Percentiles rank a stretch among this genome's conserved stretches.
These are phyloP conservation scores for Cydia amplana DNA, from an alignment of 1,140 invertebrate genomes.

Conservation along the genomic window DNA sequence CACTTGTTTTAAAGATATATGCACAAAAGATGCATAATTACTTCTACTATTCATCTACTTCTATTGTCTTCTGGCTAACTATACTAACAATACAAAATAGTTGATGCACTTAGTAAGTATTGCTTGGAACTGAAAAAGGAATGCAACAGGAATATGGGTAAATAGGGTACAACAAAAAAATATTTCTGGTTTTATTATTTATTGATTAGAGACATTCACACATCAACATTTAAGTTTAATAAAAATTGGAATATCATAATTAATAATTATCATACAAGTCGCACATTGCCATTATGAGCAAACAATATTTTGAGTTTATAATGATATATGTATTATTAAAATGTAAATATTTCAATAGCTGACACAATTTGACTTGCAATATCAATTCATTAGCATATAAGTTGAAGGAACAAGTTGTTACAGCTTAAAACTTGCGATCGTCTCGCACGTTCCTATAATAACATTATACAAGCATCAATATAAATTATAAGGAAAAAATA, in stretches of 20 bases:
- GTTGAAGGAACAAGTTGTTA: slow-evolving; percentile 8
- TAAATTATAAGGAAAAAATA: slow-evolving; percentile 23
- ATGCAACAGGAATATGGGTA: slow-evolving; percentile 15
- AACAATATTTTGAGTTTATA: slow-evolving; percentile 37
- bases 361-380: slow-evolving; percentile 18
- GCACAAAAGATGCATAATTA: too few relatives aligned
- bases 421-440: neutral
- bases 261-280: slow-evolving; percentile 55
- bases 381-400: slow-evolving; percentile 26
- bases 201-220: slow-evolving; percentile 81
- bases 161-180: slow-evolving; percentile 41
- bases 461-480: slow-evolving; percentile 24
- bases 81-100: too few relatives aligned
- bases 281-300: slow-evolving; percentile 48
- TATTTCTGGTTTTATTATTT: slow-evolving; percentile 68
- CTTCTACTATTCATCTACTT: too few relatives aligned
- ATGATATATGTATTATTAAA: slow-evolving; percentile 32
- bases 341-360: slow-evolving; percentile 31
- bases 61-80: too few relatives aligned
- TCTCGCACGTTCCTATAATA: slow-evolving; percentile 16
- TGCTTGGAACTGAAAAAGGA: too few relatives aligned
- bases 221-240: slow-evolving; percentile 73
- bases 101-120: too few relatives aligned
- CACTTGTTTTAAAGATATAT: too few relatives aligned
- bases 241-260: slow-evolving; percentile 59